Evolutionary conservation across 2,888 invertebrate species (phyloP).

Genomic region (Tenthredo distinguenda): DNA sequence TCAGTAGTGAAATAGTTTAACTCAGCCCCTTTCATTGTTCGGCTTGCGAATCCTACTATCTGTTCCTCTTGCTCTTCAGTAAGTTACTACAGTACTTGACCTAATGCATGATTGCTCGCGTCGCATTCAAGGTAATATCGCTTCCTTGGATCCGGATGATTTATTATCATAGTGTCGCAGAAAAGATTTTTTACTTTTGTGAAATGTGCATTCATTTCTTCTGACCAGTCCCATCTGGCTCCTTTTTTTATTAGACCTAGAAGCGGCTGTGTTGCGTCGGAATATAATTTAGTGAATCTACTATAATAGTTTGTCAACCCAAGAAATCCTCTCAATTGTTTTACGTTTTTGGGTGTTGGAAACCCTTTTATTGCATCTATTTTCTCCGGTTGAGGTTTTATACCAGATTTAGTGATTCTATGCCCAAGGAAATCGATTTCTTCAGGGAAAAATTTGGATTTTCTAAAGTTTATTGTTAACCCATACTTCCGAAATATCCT

Average conservation of each 20-base stretch:
- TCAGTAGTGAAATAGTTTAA: constrained; percentile 52
- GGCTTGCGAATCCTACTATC: constrained; percentile 19
- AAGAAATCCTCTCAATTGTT: constrained; percentile 53
- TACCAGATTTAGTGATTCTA: constrained; percentile 30
- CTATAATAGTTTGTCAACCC: constrained; percentile 51
- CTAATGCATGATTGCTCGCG: constrained; percentile 25
- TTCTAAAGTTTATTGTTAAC: constrained; percentile 26
- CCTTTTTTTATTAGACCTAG: background rate
- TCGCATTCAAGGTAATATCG: constrained; percentile 25
- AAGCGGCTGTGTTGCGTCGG: background rate
- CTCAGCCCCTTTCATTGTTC: constrained; percentile 53
- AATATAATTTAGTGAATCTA: constrained; percentile 43
- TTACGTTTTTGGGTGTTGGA: constrained; percentile 45
- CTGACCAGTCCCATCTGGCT: background rate
- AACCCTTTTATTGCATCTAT: constrained; percentile 41
- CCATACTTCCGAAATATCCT: background rate
- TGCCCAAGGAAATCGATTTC: constrained; percentile 50
- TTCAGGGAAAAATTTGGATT: constrained; percentile 30
- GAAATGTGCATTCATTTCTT: background rate
- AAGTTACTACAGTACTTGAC: background rate
- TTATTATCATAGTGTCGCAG: background rate
- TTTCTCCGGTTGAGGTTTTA: constrained; percentile 53
- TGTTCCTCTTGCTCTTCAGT: background rate
- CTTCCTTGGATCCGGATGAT: background rate
- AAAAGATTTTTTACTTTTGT: background rate